phyloP scores from a whole-genome alignment of 1,140 invertebrate species.

The Zeugodacus cucurbitae region DNA sequence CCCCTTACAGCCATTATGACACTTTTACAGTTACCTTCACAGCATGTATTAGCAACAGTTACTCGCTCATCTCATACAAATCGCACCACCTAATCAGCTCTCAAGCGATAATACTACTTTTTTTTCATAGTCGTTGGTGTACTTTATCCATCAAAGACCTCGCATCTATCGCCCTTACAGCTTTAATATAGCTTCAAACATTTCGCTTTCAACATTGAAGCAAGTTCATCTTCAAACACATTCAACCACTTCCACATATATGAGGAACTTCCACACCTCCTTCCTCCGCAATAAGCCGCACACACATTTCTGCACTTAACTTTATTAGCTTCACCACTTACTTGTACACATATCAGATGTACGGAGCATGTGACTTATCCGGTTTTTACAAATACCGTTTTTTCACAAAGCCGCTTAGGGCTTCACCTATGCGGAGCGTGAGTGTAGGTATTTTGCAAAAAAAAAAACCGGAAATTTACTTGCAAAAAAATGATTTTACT shows the following conservation, averaged over 20 bases:
- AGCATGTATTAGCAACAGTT: background rate
- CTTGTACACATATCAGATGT: too few relatives aligned
- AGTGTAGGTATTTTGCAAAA: background rate
- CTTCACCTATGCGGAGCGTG: background rate
- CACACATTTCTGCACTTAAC: background rate
- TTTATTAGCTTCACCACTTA: conserved; percentile 24
- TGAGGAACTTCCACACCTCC: too few relatives aligned
- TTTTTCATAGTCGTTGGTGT: background rate
- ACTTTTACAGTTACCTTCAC: background rate
- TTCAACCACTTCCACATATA: background rate
- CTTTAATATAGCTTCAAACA: too few relatives aligned
- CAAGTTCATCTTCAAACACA: background rate
- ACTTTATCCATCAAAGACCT: background rate
- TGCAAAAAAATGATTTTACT: background rate
- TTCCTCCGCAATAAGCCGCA: too few relatives aligned
- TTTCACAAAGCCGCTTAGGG: conserved; percentile 15
- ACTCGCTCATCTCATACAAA: background rate
- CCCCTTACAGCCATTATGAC: too few relatives aligned
- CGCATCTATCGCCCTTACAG: too few relatives aligned
- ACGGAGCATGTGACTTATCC: background rate
- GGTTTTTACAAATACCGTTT: background rate
- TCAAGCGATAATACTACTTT: background rate
- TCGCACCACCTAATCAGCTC: background rate
- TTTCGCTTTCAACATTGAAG: too few relatives aligned
- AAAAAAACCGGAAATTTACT: background rate